Evolutionary conservation across 2,797 vertebrate genomes (phyloP), one percentile per base, ranked within the genome.

Genomic region (Molossus alvarezi): DNA sequence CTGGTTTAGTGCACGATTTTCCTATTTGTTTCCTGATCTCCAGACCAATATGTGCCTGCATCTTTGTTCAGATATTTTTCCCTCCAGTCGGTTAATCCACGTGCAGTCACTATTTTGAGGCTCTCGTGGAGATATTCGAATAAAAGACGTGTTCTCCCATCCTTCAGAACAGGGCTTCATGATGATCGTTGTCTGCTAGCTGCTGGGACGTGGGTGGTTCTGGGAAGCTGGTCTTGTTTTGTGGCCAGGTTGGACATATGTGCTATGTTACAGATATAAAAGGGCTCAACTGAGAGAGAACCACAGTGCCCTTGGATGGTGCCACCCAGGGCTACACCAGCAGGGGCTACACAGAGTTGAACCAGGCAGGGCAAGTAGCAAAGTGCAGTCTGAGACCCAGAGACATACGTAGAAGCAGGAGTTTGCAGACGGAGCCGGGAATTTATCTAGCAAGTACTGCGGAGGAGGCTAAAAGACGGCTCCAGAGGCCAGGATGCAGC

Each of bases 351-450:
- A 29, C 8, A 27, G n/a, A 88, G 29, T 18, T 23, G 73, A 53
- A 82, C 2, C 2, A 76, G 21, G 62, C 5, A 21, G 21, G 1
- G 2, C 0, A 0, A 51, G 33, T 51, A 41, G 7, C 8, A 20
- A 57, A 57, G 25, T 25, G 3, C 14, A 58, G 18, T 15, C 37
- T 85, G 88, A 29, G 58, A 65, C 58, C 58, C 27, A 60, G 88
- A 37, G 27, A 53, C 18, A 25, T 0, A 7, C 21, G 23, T 12
- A 15, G 10, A 23, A 2, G 0, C 41, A 71, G 18, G n/a, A 41
- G n/a, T 48, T 57, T 83, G 45, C 41, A 6, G 17, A 90, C 69
- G 58, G 9, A 86, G 8, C 60, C 75, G 64, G 48, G 21, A 79
- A 45, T 67, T 48, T 29, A 48, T 29, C 20, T 25, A 53, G 21